Evolutionary conservation across 2,888 invertebrate genomes (phyloP).

Genomic region (Harpagoxenus sublaevis): DNA sequence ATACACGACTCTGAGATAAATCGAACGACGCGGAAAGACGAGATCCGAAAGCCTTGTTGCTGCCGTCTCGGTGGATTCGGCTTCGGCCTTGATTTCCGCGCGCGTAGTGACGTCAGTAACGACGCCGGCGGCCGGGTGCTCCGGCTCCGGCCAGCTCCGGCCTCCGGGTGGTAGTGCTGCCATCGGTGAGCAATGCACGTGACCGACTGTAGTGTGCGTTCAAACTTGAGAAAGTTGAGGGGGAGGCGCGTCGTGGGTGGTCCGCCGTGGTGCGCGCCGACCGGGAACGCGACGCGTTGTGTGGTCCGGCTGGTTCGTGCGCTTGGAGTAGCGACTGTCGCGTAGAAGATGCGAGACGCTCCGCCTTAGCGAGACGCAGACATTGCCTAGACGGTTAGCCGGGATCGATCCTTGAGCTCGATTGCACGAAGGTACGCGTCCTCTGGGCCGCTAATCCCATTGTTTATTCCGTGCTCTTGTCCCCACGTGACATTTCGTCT

Average conservation of each 20-base stretch:
- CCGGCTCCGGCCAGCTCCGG: no score
- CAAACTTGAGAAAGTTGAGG: slow-evolving; percentile 68
- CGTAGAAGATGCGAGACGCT: slow-evolving; percentile 79
- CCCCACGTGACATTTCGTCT: slow-evolving; percentile 59
- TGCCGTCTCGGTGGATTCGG: no score
- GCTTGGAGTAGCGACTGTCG: slow-evolving; percentile 74
- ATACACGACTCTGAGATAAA: no score
- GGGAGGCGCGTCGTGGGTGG: slow-evolving; percentile 80
- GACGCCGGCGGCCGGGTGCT: no score
- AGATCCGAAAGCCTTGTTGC: no score
- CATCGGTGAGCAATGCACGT: slow-evolving; percentile 57
- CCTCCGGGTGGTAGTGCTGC: slow-evolving; percentile 25
- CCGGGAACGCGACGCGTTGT: slow-evolving; percentile 74
- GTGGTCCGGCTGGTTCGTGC: slow-evolving; percentile 79
- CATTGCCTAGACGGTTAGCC: slow-evolving; percentile 68
- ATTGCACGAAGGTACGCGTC: slow-evolving; percentile 58
- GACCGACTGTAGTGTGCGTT: slow-evolving; percentile 58
- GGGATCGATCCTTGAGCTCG: slow-evolving; percentile 44
- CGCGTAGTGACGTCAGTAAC: no score
- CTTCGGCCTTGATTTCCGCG: no score
- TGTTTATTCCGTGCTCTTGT: slow-evolving; percentile 54
- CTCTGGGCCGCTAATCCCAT: slow-evolving; percentile 43
- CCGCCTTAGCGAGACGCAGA: slow-evolving; percentile 73
- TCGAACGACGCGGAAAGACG: no score
- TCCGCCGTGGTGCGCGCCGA: slow-evolving; percentile 59